Base-by-base conservation (phyloP, 2,888 invertebrate genomes). In the Steinernema carpocapsae region DNA sequence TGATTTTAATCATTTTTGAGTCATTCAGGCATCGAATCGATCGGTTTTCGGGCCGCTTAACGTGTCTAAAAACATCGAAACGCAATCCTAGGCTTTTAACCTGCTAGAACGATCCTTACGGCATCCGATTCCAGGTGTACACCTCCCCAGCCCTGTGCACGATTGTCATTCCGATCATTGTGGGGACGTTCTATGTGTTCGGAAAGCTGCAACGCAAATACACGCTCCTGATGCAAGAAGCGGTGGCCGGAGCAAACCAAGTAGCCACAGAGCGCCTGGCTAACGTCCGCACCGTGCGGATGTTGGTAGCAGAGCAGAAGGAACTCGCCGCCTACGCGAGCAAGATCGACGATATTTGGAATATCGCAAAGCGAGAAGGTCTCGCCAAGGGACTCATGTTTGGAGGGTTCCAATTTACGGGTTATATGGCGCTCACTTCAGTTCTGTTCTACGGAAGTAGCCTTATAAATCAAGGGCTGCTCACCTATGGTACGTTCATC, bases 211-310 rank as follows among this genome's bases (percentile, higher is more conserved):
- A 97, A 1, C 91, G 93, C 51, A 92, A 92, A 71, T 93, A 96
- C 79, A 94, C 96, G 0, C 91, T 92, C 77, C 90, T 92, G 83
- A 91, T 95, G 73, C 89, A 91, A 88, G 91, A 91, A 82, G 89
- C 91, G 1, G 88, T 91, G 32, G 91, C 91, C 6, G 88, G 88
- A 46, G 89, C 91, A 2, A 91, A 91, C 78, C 88, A 94, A 90
- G 91, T 93, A n/a, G 83, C 81, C 24, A 83, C 83, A 12, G 81
- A 81, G 43, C 92, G 93, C 84, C 93, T 95, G 79, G 92, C 93
- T 14, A 96, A 94, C 88, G 92, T 97, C 78, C 91, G 94, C 87
- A 96, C 96, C 1, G 96, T 97, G 0, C 93, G 95, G 88, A 92
- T 93, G 32, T 95, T 97, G 88, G 93, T 93, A 19, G 93, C 94